These are phyloP conservation scores for Ramphastos sulfuratus DNA, from an alignment of 2,113 vertebrate genomes.

Conservation along the genomic window DNA sequence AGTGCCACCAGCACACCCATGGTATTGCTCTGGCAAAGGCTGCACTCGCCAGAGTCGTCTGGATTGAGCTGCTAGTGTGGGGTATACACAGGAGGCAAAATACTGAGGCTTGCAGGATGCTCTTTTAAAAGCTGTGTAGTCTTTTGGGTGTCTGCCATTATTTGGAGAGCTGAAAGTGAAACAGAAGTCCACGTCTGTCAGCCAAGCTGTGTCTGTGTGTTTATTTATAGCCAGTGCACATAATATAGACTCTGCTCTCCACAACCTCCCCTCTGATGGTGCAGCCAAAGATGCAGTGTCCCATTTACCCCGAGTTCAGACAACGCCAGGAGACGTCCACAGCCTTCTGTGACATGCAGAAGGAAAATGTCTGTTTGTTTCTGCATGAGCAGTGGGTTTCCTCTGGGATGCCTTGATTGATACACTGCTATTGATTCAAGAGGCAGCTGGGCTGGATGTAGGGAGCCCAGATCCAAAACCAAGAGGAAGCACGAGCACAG, in stretches of 20 bases:
- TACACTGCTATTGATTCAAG: neutral
- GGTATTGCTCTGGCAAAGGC: neutral
- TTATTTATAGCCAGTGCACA: neutral
- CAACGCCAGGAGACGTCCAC: neutral
- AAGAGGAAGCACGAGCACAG: neutral
- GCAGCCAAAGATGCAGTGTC: neutral
- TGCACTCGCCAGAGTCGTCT: fast-evolving
- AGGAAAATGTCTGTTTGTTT: conserved; percentile 26
- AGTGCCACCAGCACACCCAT: neutral
- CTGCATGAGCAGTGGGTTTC: neutral
- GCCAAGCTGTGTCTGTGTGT: neutral
- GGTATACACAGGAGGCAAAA: neutral
- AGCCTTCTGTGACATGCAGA: neutral
- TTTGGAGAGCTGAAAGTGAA: neutral
- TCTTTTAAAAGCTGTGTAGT: neutral
- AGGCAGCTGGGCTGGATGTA: neutral
- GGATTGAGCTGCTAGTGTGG: neutral
- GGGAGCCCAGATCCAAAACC: neutral
- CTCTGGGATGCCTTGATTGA: conserved; percentile 19
- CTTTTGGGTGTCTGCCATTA: neutral
- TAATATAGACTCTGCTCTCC: neutral
- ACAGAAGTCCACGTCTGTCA: neutral
- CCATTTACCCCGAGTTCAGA: neutral
- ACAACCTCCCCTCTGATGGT: neutral
- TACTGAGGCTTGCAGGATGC: neutral